phyloP scores from a whole-genome alignment of 2,797 vertebrate genomes.

The Hippocampus kuda region DNA sequence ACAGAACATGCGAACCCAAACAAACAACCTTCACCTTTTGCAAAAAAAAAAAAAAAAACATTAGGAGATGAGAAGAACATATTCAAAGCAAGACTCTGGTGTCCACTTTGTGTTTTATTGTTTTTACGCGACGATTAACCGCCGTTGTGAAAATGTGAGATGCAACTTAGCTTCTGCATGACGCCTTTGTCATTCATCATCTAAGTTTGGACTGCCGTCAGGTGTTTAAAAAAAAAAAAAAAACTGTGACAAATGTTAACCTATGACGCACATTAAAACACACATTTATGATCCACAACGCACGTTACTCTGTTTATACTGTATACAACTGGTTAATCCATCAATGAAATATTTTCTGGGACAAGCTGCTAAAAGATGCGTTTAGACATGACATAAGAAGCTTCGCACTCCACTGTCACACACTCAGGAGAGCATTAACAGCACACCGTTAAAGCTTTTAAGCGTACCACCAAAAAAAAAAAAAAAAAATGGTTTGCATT shows the following conservation, averaged over 20 bases:
- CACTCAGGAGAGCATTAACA: conserved; percentile 38
- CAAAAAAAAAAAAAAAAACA: neutral
- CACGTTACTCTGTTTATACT: conserved; percentile 6
- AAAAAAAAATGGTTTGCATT: conserved; percentile 32
- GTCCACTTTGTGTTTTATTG: neutral
- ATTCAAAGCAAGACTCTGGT: neutral
- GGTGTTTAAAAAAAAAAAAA: too few species aligned
- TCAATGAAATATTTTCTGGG: conserved; percentile 41
- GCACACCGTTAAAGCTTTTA: conserved; percentile 44
- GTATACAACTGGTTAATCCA: conserved; percentile 40
- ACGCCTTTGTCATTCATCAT: neutral
- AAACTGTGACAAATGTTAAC: too few species aligned
- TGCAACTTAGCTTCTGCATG: neutral
- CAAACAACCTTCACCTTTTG: neutral
- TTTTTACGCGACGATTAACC: neutral
- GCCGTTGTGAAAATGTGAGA: neutral
- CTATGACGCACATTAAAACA: too few species aligned
- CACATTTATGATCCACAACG: conserved; percentile 19
- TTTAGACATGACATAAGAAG: conserved; percentile 16
- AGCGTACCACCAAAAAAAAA: conserved; percentile 12
- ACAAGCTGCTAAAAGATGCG: conserved; percentile 17
- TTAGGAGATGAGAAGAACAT: neutral
- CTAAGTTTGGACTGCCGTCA: neutral
- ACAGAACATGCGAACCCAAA: neutral
- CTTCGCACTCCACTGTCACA: conserved; percentile 21